Percentiles rank a stretch among this genome's conserved stretches.
Conservation (phyloP, 53 echinoderm and acorn worm genomes). For the Glandiceps talaboti region DNA sequence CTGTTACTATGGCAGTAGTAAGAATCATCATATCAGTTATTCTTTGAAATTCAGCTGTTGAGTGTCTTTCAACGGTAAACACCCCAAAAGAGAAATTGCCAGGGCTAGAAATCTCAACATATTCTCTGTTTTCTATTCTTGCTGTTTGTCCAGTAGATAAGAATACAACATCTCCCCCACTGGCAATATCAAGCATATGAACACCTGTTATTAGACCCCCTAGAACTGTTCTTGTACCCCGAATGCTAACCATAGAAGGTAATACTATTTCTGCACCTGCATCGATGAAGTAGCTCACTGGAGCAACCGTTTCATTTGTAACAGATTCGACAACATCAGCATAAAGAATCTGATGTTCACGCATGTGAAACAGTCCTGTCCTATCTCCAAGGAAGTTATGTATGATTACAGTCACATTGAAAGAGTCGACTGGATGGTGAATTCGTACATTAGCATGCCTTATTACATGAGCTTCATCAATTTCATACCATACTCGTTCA, state of each 20-base stretch:
- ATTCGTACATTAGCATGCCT: constrained; percentile 67
- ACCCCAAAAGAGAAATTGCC: constrained; percentile 81
- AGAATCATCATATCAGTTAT: constrained; percentile 58
- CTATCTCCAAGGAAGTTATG: constrained; percentile 71
- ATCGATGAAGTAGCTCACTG: constrained; percentile 68
- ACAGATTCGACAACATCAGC: constrained; percentile 79
- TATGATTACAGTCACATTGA: constrained; percentile 68
- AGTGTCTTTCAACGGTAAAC: constrained; percentile 54
- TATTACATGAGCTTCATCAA: constrained; percentile 82
- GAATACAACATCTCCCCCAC: constrained; percentile 51
- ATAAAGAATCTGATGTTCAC: constrained; percentile 50
- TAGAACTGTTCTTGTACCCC: constrained; percentile 47
- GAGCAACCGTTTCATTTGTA: constrained; percentile 72
- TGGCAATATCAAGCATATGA: constrained; percentile 55
- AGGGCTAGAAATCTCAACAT: constrained; percentile 41
- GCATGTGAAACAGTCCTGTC: constrained; percentile 59
- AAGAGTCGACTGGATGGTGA: constrained; percentile 39
- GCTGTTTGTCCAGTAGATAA: constrained; percentile 76
- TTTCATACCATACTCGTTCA: constrained; percentile 47
- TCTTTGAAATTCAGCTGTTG: constrained; percentile 56
- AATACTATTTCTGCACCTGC: constrained; percentile 76
- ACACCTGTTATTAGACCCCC: constrained; percentile 70
- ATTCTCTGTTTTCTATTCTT: constrained; percentile 54
- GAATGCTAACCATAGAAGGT: constrained; percentile 53
- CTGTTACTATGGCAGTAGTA: constrained; percentile 43